Base-by-base conservation (phyloP, 23 tunicate species). In the Clavelina lepadiformis region DNA sequence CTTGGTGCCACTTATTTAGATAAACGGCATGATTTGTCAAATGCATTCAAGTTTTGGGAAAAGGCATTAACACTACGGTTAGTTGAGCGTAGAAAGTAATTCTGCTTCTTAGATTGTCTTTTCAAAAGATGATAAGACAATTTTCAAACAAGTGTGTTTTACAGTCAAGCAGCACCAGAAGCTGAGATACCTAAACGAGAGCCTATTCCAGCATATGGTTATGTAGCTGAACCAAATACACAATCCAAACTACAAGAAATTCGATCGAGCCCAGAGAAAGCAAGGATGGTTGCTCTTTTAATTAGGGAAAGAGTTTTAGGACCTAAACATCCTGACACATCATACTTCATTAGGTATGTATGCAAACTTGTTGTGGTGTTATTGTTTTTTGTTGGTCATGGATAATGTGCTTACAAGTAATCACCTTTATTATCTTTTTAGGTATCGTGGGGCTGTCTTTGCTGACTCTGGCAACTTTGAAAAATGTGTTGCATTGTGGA, bases 241-340 rank as follows among this genome's bases (percentile, higher is more conserved):
- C 26, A 61, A 57, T 80, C 65, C 19, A 85, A 78, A 15, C 63
- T 86, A 0, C 73, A 86, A 35, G 80, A 72, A 26, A 25, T 72
- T 28, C 62, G 95, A 22, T 35, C 70, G 5, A 82, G 72, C 31
- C 73, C 78, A 0, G 80, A 86, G 28, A 51, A 54, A 21, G 69
- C 68, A 27, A 57, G 95, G 58, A 86, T 76, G 73, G 61, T 79
- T 19, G 84, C 95, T 26, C 75, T 86, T 1, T 61, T 78, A 34
- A 86, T 91, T 18, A 67, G 98, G 51, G 98, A 91, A 36, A 73
- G 98, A 67, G 82, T 91, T 15, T 73, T 91, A 0, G 98, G 98
- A 24, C 86, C 86, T 24, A 72, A 51, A 31, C 98, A 91, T 46
- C 92, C 98, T 3, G 98, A 91, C 80, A 85, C 91, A 5, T 82